Conservation (phyloP, 1,140 invertebrate species). For the Cepaea nemoralis region DNA sequence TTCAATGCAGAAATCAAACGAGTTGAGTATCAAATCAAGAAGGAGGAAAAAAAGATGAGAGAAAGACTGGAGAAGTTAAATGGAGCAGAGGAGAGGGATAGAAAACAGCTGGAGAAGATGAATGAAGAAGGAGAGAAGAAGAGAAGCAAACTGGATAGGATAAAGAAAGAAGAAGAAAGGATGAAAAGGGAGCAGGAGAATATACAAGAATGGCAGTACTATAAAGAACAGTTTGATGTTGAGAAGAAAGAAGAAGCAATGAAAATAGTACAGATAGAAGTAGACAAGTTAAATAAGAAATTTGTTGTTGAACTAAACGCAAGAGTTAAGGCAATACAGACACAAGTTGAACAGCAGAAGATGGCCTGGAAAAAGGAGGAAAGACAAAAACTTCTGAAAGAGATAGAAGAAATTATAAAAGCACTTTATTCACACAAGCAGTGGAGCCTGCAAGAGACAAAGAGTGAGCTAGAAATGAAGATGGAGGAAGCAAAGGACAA, state of each 20-base stretch:
- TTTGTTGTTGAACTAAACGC: slow-evolving; percentile 5
- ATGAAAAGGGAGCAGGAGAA: neutral
- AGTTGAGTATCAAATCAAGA: too few species aligned
- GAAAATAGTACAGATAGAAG: slow-evolving; percentile 5
- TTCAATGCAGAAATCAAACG: slow-evolving; percentile 7
- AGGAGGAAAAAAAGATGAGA: neutral
- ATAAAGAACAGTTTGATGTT: neutral
- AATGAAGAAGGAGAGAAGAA: slow-evolving; percentile 21
- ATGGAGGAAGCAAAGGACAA: neutral
- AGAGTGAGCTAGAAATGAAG: neutral
- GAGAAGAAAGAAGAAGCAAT: neutral
- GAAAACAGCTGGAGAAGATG: too few species aligned
- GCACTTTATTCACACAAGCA: neutral
- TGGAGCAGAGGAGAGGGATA: too few species aligned
- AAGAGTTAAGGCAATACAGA: slow-evolving; percentile 4
- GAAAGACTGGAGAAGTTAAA: too few species aligned
- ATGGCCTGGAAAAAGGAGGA: neutral
- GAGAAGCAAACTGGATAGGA: neutral
- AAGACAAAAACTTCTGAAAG: slow-evolving; percentile 1
- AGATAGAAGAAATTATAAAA: neutral
- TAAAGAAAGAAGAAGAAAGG: neutral
- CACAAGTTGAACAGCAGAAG: neutral
- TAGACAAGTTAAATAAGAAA: slow-evolving; percentile 20
- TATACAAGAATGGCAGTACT: neutral
- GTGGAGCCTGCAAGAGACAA: neutral